These are phyloP conservation scores for Euzophera pinguis DNA, from an alignment of 2,888 invertebrate genomes.

Conservation along the genomic window DNA sequence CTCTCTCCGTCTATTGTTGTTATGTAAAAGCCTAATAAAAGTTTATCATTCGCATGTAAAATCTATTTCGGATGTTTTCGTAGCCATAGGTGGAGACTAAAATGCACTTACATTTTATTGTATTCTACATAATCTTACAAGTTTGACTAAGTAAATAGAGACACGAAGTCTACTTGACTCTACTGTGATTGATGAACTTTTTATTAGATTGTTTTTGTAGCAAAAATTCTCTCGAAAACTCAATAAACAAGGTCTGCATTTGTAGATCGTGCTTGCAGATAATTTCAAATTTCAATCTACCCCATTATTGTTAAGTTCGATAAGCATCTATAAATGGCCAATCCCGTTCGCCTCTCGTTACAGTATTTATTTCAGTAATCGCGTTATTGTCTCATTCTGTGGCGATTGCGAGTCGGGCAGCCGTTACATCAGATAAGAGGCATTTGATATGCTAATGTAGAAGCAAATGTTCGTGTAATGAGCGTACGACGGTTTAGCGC, in stretches of 20 bases:
- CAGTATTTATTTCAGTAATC: constrained; percentile 61
- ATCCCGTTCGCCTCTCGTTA: constrained; percentile 50
- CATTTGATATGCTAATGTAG: constrained; percentile 72
- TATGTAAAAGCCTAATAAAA: constrained; percentile 69
- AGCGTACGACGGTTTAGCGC: constrained; percentile 60
- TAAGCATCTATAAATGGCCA: constrained; percentile 22
- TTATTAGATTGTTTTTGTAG: too few species aligned
- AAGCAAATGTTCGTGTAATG: constrained; percentile 69
- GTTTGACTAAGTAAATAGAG: not conserved
- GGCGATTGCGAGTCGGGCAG: constrained; percentile 14
- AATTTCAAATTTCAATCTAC: constrained; percentile 20
- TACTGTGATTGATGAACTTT: too few species aligned
- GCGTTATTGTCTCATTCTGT: constrained; percentile 56
- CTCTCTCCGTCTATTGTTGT: constrained; percentile 63
- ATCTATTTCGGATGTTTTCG: constrained; percentile 45
- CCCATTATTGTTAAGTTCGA: constrained; percentile 21
- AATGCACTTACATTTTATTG: not conserved
- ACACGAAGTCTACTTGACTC: not conserved
- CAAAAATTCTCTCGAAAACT: not conserved
- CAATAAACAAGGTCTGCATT: not conserved
- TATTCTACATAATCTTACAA: not conserved
- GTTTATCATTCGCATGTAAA: constrained; percentile 67
- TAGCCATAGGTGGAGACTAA: constrained; percentile 17
- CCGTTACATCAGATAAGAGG: constrained; percentile 65
- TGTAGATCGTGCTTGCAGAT: not conserved